These are phyloP conservation scores for Marmota flaviventris DNA, from an alignment of 2,113 vertebrate genomes.

Conservation along the genomic window DNA sequence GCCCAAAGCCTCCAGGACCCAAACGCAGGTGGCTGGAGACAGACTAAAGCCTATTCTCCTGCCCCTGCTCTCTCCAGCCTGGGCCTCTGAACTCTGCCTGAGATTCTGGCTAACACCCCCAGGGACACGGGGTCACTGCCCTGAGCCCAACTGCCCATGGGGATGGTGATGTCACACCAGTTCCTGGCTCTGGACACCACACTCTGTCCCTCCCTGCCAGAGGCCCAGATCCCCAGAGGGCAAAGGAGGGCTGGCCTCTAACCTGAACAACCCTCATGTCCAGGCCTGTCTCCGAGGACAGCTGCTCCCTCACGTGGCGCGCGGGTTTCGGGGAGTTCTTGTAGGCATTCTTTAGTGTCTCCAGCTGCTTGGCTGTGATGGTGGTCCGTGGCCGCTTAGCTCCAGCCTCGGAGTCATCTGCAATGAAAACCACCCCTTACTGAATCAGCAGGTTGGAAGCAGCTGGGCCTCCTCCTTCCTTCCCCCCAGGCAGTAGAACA, in stretches of 20 bases:
- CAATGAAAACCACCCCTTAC: constrained; percentile 52
- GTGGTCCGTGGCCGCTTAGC: constrained; percentile 98
- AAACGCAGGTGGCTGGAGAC: not conserved
- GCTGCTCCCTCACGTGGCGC: constrained; percentile 97
- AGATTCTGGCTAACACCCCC: rapidly evolving
- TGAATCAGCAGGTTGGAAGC: not conserved
- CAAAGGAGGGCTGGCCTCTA: not conserved
- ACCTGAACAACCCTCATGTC: constrained; percentile 99
- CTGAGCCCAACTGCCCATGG: not conserved
- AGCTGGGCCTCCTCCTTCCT: not conserved
- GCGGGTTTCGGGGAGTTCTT: constrained; percentile 99
- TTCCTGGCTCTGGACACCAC: not conserved
- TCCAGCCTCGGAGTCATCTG: constrained; percentile 97
- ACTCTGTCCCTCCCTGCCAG: not conserved
- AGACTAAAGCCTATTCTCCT: not conserved
- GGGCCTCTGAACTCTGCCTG: not conserved
- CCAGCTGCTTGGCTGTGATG: constrained; percentile 99
- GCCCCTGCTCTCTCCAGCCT: not conserved
- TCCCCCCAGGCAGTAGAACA: not conserved
- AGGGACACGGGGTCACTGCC: not conserved
- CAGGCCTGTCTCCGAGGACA: constrained; percentile 97
- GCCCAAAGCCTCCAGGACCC: too few species aligned
- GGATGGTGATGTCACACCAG: not conserved
- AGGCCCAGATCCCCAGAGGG: rapidly evolving
- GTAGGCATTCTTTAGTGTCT: constrained; percentile 98